Percentiles rank a stretch among this genome's conserved stretches.
phyloP scores from a whole-genome alignment of 2,888 invertebrate species.

The Limnephilus rhombicus region DNA sequence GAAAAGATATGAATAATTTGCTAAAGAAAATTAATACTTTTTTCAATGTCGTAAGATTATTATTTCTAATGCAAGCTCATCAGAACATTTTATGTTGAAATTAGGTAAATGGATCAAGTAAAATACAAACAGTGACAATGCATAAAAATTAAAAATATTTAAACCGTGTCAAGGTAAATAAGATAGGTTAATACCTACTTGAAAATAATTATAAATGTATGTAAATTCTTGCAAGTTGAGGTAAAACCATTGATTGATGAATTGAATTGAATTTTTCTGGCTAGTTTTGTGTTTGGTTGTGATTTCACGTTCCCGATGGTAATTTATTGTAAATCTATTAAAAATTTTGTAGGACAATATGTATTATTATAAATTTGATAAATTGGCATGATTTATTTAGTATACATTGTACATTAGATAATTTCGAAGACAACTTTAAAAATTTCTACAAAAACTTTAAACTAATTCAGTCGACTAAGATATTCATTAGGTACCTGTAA shows the following conservation, averaged over 20 bases:
- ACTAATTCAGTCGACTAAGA: too few species aligned
- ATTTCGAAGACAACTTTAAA: too few species aligned
- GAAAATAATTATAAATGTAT: background rate
- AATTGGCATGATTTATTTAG: too few species aligned
- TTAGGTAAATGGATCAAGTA: constrained; percentile 14
- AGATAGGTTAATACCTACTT: background rate
- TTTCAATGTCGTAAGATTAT: background rate
- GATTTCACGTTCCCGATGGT: background rate
- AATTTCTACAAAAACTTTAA: too few species aligned
- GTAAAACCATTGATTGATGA: background rate
- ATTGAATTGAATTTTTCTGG: background rate
- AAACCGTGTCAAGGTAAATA: background rate
- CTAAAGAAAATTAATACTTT: background rate
- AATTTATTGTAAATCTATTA: background rate
- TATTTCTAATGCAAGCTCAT: background rate
- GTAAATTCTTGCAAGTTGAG: background rate
- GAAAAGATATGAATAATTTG: background rate
- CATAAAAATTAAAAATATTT: background rate
- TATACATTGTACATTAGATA: too few species aligned
- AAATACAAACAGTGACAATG: background rate
- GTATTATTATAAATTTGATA: background rate
- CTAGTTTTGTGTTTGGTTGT: background rate
- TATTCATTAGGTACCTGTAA: too few species aligned
- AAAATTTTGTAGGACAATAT: background rate
- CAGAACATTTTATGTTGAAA: background rate